Base-by-base conservation (phyloP, 2,113 vertebrate genomes). In the Phocoena sinus region DNA sequence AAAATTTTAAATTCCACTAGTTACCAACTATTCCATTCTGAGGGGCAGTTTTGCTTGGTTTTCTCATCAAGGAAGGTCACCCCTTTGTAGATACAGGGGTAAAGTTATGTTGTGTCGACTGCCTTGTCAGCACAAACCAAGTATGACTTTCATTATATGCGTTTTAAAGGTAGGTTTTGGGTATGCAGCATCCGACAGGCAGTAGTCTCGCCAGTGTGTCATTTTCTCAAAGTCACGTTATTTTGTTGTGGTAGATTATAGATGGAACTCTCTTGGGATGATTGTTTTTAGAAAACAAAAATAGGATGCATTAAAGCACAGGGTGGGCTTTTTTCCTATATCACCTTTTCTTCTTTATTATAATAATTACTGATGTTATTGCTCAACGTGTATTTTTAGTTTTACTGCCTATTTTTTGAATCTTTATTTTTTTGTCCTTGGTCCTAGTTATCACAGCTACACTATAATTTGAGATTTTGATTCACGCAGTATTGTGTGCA, bases 211-310 rank as follows among this genome's bases (percentile, higher is more conserved):
- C 41, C 13, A 33, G 17, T 58, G 11, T 96, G 76, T 96, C 84
- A 92, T 94, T 95, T 95, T 96, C 94, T 95, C 67, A 58, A 82
- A 94, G 83, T 47, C 44, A 58, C 28, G 0, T 82, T 95, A 89
- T 87, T 94, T 89, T 89, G 77, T 76, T 92, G 92, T 77, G 70
- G 70, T 86, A 82, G 81, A 93, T 94, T 92, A 92, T 14, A 97
- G 96, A 70, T 87, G 90, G 92, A 91, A 73, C 90, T 87, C 96
- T 95, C 87, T 94, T 84, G 91, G 79, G 96, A 81, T 92, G 94
- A 98, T 95, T 89, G 87, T 88, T 96, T 96, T 94, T 65, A 89
- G 95, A 84, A 97, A 95, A 87, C 68, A 76, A 97, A 95, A 96
- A 62, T 60, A 93, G 94, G 73, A 60, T 83, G 23, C n/a, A 36